A percentile compares a stretch with the other conserved stretches of the same genome.
These are phyloP conservation scores for Crax fasciolata DNA, from an alignment of 2,797 vertebrate species.

Conservation along the genomic window DNA sequence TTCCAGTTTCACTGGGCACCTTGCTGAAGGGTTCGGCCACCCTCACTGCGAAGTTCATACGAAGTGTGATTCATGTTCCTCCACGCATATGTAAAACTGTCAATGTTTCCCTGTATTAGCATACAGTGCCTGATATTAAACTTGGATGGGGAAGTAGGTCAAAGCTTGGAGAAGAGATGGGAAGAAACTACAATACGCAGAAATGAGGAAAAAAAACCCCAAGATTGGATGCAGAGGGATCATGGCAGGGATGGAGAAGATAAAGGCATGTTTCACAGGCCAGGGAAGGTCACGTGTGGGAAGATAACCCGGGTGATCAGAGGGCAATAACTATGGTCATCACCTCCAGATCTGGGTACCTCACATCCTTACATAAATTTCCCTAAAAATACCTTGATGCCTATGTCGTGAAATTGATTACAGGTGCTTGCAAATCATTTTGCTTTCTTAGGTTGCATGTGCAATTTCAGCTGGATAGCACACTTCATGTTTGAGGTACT, in stretches of 20 bases:
- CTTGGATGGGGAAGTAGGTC: neutral
- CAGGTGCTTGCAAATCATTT: slow-evolving; percentile 32
- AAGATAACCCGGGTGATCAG: slow-evolving; percentile 11
- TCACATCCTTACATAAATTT: slow-evolving; percentile 39
- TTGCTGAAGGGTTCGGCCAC: neutral
- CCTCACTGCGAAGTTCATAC: neutral
- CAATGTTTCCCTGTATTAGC: neutral
- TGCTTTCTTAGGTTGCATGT: slow-evolving; percentile 2
- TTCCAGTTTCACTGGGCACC: neutral
- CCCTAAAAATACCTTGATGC: slow-evolving; percentile 34
- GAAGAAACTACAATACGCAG: neutral
- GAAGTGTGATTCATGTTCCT: neutral
- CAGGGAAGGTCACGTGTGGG: slow-evolving; percentile 19
- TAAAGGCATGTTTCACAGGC: slow-evolving; percentile 4
- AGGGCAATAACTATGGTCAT: slow-evolving; percentile 6
- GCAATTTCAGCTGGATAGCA: neutral
- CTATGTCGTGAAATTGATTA: slow-evolving; percentile 17
- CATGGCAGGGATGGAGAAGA: neutral
- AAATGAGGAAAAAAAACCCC: neutral
- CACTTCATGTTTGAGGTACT: neutral
- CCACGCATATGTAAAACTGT: neutral
- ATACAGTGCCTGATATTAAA: neutral
- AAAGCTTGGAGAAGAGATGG: neutral
- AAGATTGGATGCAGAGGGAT: neutral
- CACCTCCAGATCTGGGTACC: slow-evolving; percentile 18